These are phyloP conservation scores for Cladorhizidae sp. DNA, from an alignment of 37 sponge, comb jelly and placozoan species.

Conservation along the genomic window DNA sequence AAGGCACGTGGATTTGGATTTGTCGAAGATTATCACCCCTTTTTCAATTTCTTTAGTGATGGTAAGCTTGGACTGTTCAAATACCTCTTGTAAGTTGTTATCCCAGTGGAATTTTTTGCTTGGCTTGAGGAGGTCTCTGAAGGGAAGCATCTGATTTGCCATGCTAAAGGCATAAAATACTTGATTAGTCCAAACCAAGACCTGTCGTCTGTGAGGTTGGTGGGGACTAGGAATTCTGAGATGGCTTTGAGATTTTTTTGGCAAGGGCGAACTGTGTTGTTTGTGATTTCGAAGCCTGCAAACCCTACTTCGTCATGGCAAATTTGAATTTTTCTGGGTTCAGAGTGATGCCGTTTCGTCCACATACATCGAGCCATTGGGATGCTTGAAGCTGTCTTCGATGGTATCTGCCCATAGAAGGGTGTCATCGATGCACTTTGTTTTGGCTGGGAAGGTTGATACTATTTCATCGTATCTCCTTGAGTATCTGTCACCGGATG, in stretches of 20 bases:
- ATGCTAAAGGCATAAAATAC: conserved; percentile 58
- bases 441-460: too few species aligned
- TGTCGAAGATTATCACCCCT: conserved; percentile 18
- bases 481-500: too few species aligned
- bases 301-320: conserved; percentile 50
- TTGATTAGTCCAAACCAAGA: conserved; percentile 44
- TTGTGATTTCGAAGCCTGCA: conserved; percentile 54
- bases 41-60: background rate
- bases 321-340: conserved; percentile 44
- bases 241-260: conserved; percentile 47
- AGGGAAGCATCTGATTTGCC: too few species aligned
- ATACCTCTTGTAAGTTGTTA: too few species aligned
- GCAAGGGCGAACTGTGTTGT: conserved; percentile 50
- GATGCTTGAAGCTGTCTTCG: too few species aligned
- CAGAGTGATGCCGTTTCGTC: too few species aligned
- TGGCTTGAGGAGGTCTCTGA: background rate
- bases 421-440: too few species aligned
- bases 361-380: too few species aligned
- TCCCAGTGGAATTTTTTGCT: too few species aligned
- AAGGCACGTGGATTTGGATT: conserved; percentile 39
- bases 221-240: conserved; percentile 27
- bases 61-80: too few species aligned
- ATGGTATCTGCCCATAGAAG: too few species aligned
- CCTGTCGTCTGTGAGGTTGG: conserved; percentile 38
- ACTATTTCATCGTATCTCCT: too few species aligned